Evolutionary conservation across 2,888 invertebrate genomes (phyloP).

Genomic region (Spicauda simplicius): DNA sequence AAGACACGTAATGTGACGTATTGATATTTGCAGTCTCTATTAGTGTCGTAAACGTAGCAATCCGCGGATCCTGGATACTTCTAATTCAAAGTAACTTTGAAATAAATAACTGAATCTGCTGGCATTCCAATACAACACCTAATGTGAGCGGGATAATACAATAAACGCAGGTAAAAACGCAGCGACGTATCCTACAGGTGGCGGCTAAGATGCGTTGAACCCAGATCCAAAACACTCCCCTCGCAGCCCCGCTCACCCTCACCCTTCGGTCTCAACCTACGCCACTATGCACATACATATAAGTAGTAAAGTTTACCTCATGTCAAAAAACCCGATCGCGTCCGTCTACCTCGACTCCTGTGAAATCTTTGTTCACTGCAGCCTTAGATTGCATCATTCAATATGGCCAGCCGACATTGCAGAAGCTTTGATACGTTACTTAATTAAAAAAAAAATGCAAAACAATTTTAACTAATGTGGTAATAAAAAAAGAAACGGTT

Average conservation of each 20-base stretch:
- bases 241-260: slow-evolving; percentile 45
- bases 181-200: slow-evolving; percentile 56
- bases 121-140: no score
- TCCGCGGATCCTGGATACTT: no score
- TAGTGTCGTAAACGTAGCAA: no score
- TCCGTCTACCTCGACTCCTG: slow-evolving; percentile 20
- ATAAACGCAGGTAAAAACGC: slow-evolving; percentile 23
- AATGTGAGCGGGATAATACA: slow-evolving; percentile 3
- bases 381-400: slow-evolving; percentile 22
- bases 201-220: slow-evolving; percentile 65
- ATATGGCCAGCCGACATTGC: background rate
- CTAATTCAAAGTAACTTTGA: no score
- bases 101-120: background rate
- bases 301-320: slow-evolving; percentile 26
- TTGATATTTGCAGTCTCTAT: no score
- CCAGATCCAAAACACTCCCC: slow-evolving; percentile 64
- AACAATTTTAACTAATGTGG: no score
- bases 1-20: no score
- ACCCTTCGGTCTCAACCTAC: slow-evolving; percentile 24
- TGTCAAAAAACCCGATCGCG: slow-evolving; percentile 35
- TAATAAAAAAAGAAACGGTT: no score
- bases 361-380: slow-evolving; percentile 23
- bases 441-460: no score
- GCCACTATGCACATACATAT: slow-evolving; percentile 9
- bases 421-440: background rate